phyloP scores from a whole-genome alignment of 2,888 invertebrate species.

The Luperina nickerlii region DNA sequence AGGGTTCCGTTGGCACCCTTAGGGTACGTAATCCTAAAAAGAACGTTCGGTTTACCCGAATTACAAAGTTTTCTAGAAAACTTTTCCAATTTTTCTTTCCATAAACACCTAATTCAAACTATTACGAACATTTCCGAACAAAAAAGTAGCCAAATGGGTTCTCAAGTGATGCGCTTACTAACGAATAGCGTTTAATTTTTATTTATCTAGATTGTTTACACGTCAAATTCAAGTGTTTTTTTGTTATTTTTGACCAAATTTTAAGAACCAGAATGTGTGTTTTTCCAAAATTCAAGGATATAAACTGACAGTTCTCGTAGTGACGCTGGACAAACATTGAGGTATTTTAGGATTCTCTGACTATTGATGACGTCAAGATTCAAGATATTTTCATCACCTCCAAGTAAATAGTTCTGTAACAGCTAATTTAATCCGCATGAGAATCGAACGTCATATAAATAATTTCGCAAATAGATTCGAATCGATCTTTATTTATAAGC shows the following conservation, averaged over 20 bases:
- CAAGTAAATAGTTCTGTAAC: constrained; percentile 24
- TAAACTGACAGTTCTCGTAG: not conserved
- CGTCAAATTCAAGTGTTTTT: too few relatives aligned
- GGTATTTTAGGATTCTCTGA: not conserved
- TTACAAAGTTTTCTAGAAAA: too few relatives aligned
- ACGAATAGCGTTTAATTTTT: too few relatives aligned
- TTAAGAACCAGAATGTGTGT: not conserved
- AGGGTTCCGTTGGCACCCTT: too few relatives aligned
- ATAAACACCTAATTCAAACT: too few relatives aligned
- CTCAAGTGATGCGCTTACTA: too few relatives aligned
- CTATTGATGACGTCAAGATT: constrained; percentile 4
- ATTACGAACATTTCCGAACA: too few relatives aligned
- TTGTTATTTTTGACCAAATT: not conserved
- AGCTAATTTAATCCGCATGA: constrained; percentile 11
- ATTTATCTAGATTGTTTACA: not conserved
- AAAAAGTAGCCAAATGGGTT: too few relatives aligned
- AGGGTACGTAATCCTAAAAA: too few relatives aligned
- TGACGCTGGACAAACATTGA: not conserved
- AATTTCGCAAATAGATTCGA: constrained; percentile 32
- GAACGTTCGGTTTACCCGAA: too few relatives aligned
- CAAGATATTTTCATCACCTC: constrained; percentile 16
- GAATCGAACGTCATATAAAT: constrained; percentile 36
- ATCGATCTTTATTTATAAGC: constrained; percentile 14
- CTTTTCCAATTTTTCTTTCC: too few relatives aligned
- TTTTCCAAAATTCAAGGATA: not conserved